Evolutionary conservation across 2,797 vertebrate species (phyloP).

Genomic region (Intellagama lesueurii): DNA sequence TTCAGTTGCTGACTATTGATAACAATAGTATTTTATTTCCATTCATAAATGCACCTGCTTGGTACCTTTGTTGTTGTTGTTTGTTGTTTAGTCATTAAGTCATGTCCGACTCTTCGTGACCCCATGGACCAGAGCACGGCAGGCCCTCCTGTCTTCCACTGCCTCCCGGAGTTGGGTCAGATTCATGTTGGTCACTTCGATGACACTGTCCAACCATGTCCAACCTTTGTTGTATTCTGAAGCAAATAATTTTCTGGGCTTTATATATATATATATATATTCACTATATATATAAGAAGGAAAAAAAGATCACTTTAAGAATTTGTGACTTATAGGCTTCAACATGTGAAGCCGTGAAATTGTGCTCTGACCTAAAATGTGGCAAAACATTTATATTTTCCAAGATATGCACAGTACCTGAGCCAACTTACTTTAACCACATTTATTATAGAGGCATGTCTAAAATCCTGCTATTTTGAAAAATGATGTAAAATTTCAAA

Average conservation of each 20-base stretch:
- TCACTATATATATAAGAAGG: too few species aligned
- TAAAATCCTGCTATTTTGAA: conserved; percentile 34
- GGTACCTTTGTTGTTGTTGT: conserved; percentile 32
- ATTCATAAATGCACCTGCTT: conserved; percentile 16
- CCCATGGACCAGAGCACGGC: too few species aligned
- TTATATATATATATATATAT: too few species aligned
- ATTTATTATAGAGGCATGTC: conserved; percentile 8
- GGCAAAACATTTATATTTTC: conserved; percentile 37
- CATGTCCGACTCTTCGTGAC: too few species aligned
- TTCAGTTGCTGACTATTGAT: neutral
- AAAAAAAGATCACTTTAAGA: conserved; percentile 14
- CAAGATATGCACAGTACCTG: conserved; percentile 25
- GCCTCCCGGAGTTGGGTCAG: too few species aligned
- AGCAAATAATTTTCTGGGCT: conserved; percentile 16
- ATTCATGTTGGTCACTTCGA: too few species aligned
- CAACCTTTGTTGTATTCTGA: conserved; percentile 46
- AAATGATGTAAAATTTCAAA: conserved; percentile 34
- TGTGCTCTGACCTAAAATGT: neutral
- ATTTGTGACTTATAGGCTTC: conserved; percentile 41
- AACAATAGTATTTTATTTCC: conserved; percentile 10
- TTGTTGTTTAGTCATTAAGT: too few species aligned
- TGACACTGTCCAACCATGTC: too few species aligned
- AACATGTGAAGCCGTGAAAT: conserved; percentile 40
- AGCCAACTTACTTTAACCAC: conserved; percentile 33
- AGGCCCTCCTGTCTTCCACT: too few species aligned